These are phyloP conservation scores for Pristis pectinata DNA, from an alignment of 2,797 vertebrate genomes.

Conservation along the genomic window DNA sequence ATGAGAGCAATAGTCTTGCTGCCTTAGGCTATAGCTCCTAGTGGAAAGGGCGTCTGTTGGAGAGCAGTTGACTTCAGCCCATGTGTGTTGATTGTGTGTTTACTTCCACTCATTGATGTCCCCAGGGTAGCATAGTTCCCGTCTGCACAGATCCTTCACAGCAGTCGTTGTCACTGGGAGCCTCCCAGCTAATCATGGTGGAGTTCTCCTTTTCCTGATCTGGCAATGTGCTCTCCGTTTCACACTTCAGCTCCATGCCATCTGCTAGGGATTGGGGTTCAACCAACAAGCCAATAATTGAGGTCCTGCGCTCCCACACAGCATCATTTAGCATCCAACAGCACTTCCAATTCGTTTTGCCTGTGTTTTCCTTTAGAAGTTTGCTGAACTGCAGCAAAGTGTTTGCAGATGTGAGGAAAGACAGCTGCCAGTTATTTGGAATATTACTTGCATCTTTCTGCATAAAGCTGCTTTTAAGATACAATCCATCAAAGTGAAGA, in stretches of 20 bases:
- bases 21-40: neutral
- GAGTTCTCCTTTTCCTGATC: neutral
- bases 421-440: slow-evolving; percentile 26
- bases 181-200: too few species aligned
- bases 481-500: neutral
- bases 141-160: neutral
- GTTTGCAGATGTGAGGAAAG: slow-evolving; percentile 25
- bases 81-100: neutral
- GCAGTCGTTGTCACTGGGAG: neutral
- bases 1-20: neutral
- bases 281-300: slow-evolving; percentile 3
- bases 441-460: slow-evolving; percentile 24
- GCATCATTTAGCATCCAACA: slow-evolving; percentile 31
- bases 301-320: neutral
- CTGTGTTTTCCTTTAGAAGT: slow-evolving; percentile 32
- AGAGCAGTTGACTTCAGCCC: neutral
- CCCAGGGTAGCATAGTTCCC: neutral
- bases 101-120: neutral
- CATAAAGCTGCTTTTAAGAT: neutral
- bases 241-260: slow-evolving; percentile 23
- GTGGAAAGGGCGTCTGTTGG: neutral
- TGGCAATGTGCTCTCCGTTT: slow-evolving; percentile 19
- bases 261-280: slow-evolving; percentile 18
- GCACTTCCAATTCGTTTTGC: slow-evolving; percentile 21
- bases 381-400: slow-evolving; percentile 17